Evolutionary conservation across 53 echinoderm and acorn worm genomes (phyloP).

Genomic region (Hippasteria phrygiana): DNA sequence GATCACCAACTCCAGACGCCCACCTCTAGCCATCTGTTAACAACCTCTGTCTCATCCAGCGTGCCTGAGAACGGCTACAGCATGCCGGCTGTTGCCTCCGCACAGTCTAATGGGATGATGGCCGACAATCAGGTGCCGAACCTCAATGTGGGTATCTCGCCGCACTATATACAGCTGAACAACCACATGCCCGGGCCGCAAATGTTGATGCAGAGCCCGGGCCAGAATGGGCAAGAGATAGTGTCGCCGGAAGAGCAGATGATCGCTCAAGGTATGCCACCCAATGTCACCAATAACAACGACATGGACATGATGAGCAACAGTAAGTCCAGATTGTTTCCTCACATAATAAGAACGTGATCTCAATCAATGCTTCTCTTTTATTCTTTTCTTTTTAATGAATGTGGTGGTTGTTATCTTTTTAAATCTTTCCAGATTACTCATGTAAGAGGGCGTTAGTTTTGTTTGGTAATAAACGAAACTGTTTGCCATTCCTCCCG

Average conservation of each 20-base stretch:
- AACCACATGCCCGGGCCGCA: conserved; percentile 27
- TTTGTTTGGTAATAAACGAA: too few species aligned
- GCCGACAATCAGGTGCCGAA: neutral
- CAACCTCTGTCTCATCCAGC: neutral
- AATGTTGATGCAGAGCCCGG: neutral
- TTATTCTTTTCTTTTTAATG: too few species aligned
- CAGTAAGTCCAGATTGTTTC: conserved; percentile 8
- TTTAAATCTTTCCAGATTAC: too few species aligned
- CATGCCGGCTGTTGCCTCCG: neutral
- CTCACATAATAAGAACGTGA: too few species aligned
- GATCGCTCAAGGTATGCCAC: conserved; percentile 35
- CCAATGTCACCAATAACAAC: conserved; percentile 20
- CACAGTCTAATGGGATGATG: neutral
- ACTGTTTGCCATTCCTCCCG: too few species aligned
- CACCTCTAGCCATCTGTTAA: neutral
- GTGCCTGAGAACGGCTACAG: conserved; percentile 8
- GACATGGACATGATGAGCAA: conserved; percentile 19
- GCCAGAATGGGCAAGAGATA: neutral
- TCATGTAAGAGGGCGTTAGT: too few species aligned
- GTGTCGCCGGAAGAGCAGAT: neutral
- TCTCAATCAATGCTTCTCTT: too few species aligned
- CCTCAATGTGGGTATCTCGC: conserved; percentile 5
- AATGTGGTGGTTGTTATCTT: too few species aligned
- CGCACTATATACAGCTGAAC: conserved; percentile 28
- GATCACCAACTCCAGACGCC: conserved; percentile 40